Evolutionary conservation across 2,113 vertebrate genomes (phyloP).

Genomic region (Isichthys henryi): DNA sequence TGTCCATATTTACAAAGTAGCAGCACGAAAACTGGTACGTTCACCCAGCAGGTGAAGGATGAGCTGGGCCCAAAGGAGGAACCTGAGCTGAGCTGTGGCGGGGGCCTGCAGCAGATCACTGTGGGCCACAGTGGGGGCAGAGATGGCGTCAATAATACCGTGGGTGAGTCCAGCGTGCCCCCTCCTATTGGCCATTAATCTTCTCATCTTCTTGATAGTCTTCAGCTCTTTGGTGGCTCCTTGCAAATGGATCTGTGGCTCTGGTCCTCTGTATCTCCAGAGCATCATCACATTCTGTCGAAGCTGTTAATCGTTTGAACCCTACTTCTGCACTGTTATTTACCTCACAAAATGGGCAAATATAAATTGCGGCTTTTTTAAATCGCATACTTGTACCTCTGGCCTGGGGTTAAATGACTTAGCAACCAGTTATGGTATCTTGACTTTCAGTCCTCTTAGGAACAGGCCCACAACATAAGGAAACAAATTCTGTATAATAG

Average conservation of each 20-base stretch:
- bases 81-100: background rate
- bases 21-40: background rate
- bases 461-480: background rate
- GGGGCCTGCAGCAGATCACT: constrained; percentile 29
- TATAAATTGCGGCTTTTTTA: background rate
- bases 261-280: background rate
- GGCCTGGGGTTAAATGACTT: background rate
- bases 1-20: background rate
- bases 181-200: background rate
- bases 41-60: background rate
- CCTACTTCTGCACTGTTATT: background rate
- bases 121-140: constrained; percentile 27
- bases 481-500: background rate
- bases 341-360: background rate
- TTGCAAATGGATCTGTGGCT: background rate
- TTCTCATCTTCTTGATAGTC: background rate
- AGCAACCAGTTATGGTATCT: background rate
- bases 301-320: background rate
- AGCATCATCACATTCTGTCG: background rate
- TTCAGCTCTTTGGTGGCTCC: background rate
- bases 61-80: background rate
- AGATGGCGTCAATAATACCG: constrained; percentile 37
- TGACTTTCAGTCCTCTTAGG: background rate
- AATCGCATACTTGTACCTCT: background rate
- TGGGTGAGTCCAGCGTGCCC: constrained; percentile 28